Evolutionary conservation across 92 coral and sea anemone genomes (phyloP), one percentile per base, ranked within the genome.

Genomic region (Hydrozoanthus gracilis): DNA sequence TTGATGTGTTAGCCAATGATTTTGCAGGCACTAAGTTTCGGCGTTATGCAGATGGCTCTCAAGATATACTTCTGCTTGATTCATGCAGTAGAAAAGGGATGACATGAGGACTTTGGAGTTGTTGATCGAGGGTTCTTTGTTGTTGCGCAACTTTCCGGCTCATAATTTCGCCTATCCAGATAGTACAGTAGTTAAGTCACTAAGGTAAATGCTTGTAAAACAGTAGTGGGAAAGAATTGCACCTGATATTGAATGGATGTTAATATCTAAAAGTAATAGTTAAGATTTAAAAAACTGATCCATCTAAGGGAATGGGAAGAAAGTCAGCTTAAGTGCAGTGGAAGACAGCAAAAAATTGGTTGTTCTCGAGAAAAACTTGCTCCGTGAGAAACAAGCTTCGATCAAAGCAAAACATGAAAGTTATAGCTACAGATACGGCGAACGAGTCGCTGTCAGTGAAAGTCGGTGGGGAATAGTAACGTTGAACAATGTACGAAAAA

Each of bases 381-480:
- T 51, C 9, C 11, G 50, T 7, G 51, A 44, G 35, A 44, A 73
- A 73, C 58, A 48, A 17, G 60, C 78, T 73, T 44, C 60, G 1
- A 49, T 49, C 12, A 73, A 73, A 73, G 78, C 78, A 44, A 49
- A 71, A 71, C 44, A 46, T 44, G 51, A 71, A 44, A 39, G 39
- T 71, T 17, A 18, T 49, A 49, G 48, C 60, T 48, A 17, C 39
- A 18, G 44, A 47, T 73, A 73, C 60, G 2, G 11, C 44, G 18
- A 73, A 44, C 6, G 78, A 73, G 76, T 7, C 44, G 13, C 76
- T 71, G 52, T 51, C 51, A 71, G 76, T 71, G 76, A 71, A 71
- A 71, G 51, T 71, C 76, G 51, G 51, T 60, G 35, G 45, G 48
- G 16, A 8, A 55, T 77, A 9, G 82, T 76, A 51, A 10, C 50